phyloP scores from a whole-genome alignment of 2,888 invertebrate species.

The Elegia similella region DNA sequence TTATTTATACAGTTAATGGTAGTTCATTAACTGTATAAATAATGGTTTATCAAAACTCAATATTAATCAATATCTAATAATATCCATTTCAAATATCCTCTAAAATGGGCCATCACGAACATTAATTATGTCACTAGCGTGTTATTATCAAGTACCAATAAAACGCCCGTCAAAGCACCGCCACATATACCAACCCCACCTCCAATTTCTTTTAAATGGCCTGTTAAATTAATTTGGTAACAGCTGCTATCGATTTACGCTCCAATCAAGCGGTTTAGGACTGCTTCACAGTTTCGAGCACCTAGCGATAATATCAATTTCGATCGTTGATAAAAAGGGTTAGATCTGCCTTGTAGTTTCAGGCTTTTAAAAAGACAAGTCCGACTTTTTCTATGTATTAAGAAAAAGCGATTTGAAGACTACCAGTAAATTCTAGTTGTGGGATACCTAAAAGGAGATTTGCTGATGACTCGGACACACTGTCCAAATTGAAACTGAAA shows the following conservation, averaged over 20 bases:
- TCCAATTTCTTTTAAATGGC: conserved; percentile 66
- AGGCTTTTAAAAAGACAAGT: too few species aligned
- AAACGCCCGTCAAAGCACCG: conserved; percentile 27
- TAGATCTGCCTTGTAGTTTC: too few species aligned
- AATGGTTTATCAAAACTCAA: too few species aligned
- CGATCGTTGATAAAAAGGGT: too few species aligned
- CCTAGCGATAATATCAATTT: neutral
- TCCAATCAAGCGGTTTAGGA: conserved; percentile 54
- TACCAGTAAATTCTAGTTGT: too few species aligned
- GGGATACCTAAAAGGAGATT: too few species aligned
- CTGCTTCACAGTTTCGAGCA: neutral
- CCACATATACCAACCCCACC: conserved; percentile 49
- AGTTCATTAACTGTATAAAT: too few species aligned
- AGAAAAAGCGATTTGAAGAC: too few species aligned
- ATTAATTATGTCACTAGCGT: conserved; percentile 17
- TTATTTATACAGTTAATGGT: too few species aligned
- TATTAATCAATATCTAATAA: neutral
- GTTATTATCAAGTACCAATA: conserved; percentile 7
- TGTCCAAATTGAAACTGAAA: too few species aligned
- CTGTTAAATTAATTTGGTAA: conserved; percentile 63
- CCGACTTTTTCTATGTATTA: too few species aligned
- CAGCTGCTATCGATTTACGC: conserved; percentile 69
- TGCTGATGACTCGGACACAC: too few species aligned
- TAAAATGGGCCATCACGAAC: neutral
- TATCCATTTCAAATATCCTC: neutral